Percentiles rank a stretch among this genome's conserved stretches.
phyloP scores from a whole-genome alignment of 2,888 invertebrate species.

The Lobophora halterata region DNA sequence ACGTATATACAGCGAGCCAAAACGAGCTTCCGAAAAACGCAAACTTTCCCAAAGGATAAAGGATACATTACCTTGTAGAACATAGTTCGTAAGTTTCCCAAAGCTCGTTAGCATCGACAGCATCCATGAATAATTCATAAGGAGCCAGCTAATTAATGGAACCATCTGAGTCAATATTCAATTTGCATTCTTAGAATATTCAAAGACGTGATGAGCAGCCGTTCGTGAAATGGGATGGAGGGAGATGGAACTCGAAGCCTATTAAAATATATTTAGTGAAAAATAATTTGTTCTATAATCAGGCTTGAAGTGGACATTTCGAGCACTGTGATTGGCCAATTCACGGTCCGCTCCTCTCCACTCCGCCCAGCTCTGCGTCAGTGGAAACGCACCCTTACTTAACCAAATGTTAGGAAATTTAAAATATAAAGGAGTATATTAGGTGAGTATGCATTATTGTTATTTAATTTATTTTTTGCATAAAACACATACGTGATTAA shows the following conservation, averaged over 20 bases:
- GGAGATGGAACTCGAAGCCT: neutral
- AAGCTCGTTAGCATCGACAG: conserved; percentile 30
- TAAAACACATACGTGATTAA: too few species aligned
- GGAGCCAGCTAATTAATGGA: conserved; percentile 32
- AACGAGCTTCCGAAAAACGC: too few species aligned
- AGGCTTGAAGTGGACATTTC: too few species aligned
- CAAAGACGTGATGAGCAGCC: conserved; percentile 12
- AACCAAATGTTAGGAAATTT: too few species aligned
- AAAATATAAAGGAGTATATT: too few species aligned
- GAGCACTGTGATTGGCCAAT: too few species aligned
- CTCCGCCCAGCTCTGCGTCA: too few species aligned
- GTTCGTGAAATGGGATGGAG: conserved; percentile 1
- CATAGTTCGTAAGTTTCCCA: conserved; percentile 18
- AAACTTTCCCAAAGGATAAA: conserved; percentile 14
- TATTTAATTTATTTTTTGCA: too few species aligned
- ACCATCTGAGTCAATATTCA: conserved; percentile 34
- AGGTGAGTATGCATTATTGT: too few species aligned
- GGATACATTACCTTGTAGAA: conserved; percentile 8
- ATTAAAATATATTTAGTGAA: neutral
- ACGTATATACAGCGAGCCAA: too few species aligned
- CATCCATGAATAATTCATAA: conserved; percentile 32
- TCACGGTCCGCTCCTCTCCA: too few species aligned
- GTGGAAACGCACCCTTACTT: too few species aligned
- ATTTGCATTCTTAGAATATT: conserved; percentile 34
- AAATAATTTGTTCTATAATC: conserved; percentile 9